Base-by-base conservation (phyloP, 2,888 invertebrate species). In the Chrysolina americana region DNA sequence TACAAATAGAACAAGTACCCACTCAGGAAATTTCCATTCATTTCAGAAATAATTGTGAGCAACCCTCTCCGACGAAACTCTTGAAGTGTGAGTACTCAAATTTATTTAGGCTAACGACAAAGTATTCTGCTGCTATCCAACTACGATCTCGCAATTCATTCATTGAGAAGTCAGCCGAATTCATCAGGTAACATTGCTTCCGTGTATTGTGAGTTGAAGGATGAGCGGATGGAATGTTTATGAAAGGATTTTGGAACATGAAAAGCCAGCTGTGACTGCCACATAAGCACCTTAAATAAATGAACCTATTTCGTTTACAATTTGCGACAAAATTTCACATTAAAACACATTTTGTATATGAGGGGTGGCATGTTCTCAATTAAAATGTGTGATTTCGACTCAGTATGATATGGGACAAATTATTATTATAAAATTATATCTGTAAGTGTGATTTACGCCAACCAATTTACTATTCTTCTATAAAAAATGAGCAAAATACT, bases 61-160 rank as follows among this genome's bases (percentile, higher is more conserved):
- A 21, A 5, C 48, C 23, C 44, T 48, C 28, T 23, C 17, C 28
- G 28, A 17, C 48, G n/a, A 50, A 48, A n/a, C 50, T 28, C 28
- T 50, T 66, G 28, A 21, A 66, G 50, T 66, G 66, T n/a, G 36
- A 66, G 48, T 28, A 36, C 66, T 5, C 23, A 36, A n/a, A 28
- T 66, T 41, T 53, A 66, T 66, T 66, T 66, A 23, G 21, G 50
- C 50, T 23, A 50, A 48, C 48, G 36, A 66, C 50, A 23, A 66
- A 66, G 66, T 47, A 50, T 65, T 50, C 65, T 65, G 65, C 65
- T 48, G 23, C 47, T 50, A 66, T 66, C 19, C 50, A 50, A 50
- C 28, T n/a, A 50, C 50, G 66, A 50, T 50, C 48, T 50, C 48
- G 50, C 66, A 41, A 23, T 36, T 66, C 50, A 53, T 53, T 53